Conservation (phyloP, 2,113 vertebrate species). For the Melanotaenia duboulayi region DNA sequence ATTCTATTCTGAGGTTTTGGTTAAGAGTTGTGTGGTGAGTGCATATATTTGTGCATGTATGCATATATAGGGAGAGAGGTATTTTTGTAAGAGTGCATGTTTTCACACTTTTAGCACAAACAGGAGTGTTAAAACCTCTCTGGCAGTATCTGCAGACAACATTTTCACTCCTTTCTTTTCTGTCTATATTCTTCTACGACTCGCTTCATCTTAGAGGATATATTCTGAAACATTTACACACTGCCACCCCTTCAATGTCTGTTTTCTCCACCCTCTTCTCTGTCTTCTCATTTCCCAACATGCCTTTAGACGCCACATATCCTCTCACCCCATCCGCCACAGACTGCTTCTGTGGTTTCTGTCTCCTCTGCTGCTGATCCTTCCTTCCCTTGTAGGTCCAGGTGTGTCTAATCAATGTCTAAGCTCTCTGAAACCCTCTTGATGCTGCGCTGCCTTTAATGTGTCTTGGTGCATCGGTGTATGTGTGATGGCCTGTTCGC, state of each 20-base stretch:
- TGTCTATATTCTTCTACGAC: conserved; percentile 18
- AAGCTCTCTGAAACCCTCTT: conserved; percentile 64
- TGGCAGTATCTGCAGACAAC: conserved; percentile 42
- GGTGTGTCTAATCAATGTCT: conserved; percentile 72
- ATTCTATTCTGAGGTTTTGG: conserved; percentile 43
- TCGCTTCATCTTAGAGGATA: conserved; percentile 51
- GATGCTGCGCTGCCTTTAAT: conserved; percentile 33
- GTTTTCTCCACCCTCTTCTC: conserved; percentile 46
- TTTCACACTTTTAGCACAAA: conserved; percentile 62
- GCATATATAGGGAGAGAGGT: conserved; percentile 7
- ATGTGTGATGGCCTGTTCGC: conserved; percentile 37
- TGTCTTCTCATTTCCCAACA: conserved; percentile 45
- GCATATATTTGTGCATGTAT: conserved; percentile 2
- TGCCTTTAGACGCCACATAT: conserved; percentile 31
- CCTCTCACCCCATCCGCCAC: neutral
- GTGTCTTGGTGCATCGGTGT: conserved; percentile 19
- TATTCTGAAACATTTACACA: conserved; percentile 69
- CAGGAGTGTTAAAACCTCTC: conserved; percentile 74
- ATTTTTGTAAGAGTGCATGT: conserved; percentile 48
- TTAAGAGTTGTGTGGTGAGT: conserved; percentile 3
- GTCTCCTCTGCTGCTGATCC: conserved; percentile 29
- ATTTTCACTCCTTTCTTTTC: conserved; percentile 51
- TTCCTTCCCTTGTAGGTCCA: conserved; percentile 53
- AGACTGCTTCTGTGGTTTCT: neutral
- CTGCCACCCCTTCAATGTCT: conserved; percentile 23